These are phyloP conservation scores for Lacanobia wlatinum DNA, from an alignment of 2,888 invertebrate genomes.

Conservation along the genomic window DNA sequence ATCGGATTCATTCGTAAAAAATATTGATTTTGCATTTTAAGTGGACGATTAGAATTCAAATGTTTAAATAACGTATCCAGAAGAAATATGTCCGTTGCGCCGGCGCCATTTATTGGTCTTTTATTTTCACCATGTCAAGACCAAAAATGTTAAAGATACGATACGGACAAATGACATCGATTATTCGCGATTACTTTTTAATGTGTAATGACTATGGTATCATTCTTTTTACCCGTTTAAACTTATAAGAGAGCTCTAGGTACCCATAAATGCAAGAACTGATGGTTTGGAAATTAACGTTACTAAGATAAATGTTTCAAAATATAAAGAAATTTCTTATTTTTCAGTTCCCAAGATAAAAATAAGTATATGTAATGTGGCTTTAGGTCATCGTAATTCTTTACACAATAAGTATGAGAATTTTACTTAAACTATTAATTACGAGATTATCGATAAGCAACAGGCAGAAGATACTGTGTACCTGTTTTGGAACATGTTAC, in stretches of 20 bases:
- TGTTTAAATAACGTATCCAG: constrained; percentile 33
- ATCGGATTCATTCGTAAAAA: constrained; percentile 24
- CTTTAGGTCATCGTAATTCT: constrained; percentile 42
- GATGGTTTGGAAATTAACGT: not conserved
- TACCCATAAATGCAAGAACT: not conserved
- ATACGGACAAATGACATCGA: constrained; percentile 20
- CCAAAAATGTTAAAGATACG: not conserved
- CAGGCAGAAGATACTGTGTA: constrained; percentile 47
- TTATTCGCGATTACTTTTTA: constrained; percentile 3
- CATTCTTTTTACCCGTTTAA: not conserved
- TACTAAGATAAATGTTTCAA: not conserved
- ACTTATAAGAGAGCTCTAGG: not conserved
- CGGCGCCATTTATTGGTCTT: constrained; percentile 27
- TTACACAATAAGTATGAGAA: constrained; percentile 30
- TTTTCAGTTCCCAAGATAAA: not conserved
- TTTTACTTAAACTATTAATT: constrained; percentile 59
- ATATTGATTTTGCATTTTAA: constrained; percentile 41
- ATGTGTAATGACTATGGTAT: not conserved
- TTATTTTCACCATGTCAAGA: constrained; percentile 32
- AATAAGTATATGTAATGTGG: constrained; percentile 10
- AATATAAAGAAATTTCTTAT: constrained; percentile 2
- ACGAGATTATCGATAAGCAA: constrained; percentile 62
- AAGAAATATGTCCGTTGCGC: constrained; percentile 30
- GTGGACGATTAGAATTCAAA: constrained; percentile 32
- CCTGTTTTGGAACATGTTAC: constrained; percentile 46